Evolutionary conservation across 1,140 invertebrate species (phyloP).

Genomic region (Propsilocerus akamusi): DNA sequence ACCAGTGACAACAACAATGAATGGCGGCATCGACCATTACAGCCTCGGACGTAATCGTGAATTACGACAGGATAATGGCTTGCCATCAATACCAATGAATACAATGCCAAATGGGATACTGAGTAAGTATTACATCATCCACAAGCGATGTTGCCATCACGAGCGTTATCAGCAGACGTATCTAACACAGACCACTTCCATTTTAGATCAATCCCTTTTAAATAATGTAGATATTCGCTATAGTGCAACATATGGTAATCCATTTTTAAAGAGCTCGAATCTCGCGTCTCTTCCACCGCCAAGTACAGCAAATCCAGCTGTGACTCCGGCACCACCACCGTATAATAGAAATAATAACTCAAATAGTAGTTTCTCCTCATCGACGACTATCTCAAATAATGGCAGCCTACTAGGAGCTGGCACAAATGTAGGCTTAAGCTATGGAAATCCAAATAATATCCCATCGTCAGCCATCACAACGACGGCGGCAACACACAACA

Average conservation of each 20-base stretch:
- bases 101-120: constrained; percentile 18
- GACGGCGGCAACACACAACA: neutral
- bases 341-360: constrained; percentile 28
- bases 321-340: constrained; percentile 57
- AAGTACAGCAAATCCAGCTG: constrained; percentile 46
- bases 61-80: constrained; percentile 10
- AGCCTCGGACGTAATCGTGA: constrained; percentile 21
- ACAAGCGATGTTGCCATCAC: neutral
- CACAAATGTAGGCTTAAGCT: constrained; percentile 6
- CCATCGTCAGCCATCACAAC: constrained; percentile 5
- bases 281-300: constrained; percentile 28
- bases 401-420: neutral
- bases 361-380: neutral
- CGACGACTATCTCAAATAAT: constrained; percentile 5
- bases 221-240: constrained; percentile 58
- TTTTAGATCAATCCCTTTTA: constrained; percentile 27
- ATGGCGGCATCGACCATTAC: constrained; percentile 10
- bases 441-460: constrained; percentile 18
- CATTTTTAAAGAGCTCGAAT: constrained; percentile 47
- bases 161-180: neutral
- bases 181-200: constrained; percentile 2
- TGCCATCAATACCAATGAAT: constrained; percentile 9
- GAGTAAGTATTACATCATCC: constrained; percentile 15
- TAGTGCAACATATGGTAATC: constrained; percentile 75
- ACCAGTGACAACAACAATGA: constrained; percentile 9